Percentiles rank a stretch among this genome's conserved stretches.
Conservation (phyloP, 2,888 invertebrate genomes). For the Rhopalosiphum nymphaeae region DNA sequence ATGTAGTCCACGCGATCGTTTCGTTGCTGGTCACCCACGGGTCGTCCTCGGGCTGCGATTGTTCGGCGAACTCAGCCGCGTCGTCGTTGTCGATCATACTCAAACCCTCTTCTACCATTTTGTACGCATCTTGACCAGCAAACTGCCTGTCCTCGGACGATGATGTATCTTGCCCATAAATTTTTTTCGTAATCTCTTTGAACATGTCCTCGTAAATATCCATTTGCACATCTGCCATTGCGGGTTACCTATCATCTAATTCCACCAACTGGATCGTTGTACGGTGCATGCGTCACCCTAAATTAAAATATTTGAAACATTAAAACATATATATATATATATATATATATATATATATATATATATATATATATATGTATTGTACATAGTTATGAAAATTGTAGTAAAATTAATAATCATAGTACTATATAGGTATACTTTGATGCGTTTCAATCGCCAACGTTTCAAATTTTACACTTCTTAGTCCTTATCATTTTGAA, state of each 20-base stretch:
- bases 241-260: constrained; percentile 58
- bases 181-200: constrained; percentile 91
- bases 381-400: not conserved
- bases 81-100: constrained; percentile 68
- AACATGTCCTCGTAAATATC: constrained; percentile 87
- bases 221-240: constrained; percentile 71
- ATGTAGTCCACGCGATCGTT: constrained; percentile 81
- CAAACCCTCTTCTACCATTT: constrained; percentile 70
- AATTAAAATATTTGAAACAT: not conserved
- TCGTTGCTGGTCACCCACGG: constrained; percentile 81
- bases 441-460: not conserved
- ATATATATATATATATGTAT: not conserved
- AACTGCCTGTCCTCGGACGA: constrained; percentile 67
- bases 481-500: not conserved
- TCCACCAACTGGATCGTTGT: constrained; percentile 32
- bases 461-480: not conserved
- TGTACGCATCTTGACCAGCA: constrained; percentile 67
- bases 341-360: too few species aligned
- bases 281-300: not conserved
- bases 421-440: not conserved
- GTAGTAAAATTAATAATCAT: not conserved
- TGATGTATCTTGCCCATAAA: constrained; percentile 83
- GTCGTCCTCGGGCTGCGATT: constrained; percentile 80
- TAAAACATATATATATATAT: not conserved
- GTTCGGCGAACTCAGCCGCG: constrained; percentile 68